A percentile compares a stretch with the other conserved stretches of the same genome.
phyloP scores from a whole-genome alignment of 2,113 vertebrate genomes.

The Phalacrocorax aristotelis region DNA sequence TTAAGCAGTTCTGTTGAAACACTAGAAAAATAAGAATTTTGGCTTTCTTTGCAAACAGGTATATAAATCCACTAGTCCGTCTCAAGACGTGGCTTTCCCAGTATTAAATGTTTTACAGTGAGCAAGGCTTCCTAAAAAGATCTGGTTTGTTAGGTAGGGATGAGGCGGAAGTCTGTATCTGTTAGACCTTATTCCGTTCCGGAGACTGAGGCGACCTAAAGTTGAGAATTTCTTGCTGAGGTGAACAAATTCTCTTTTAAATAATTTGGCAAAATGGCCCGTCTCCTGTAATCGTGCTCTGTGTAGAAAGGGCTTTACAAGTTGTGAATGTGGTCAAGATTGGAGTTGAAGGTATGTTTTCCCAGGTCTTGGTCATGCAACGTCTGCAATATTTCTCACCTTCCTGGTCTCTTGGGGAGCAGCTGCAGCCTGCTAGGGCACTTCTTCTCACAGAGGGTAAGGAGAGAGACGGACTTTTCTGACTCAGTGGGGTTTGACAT shows the following conservation, averaged over 20 bases:
- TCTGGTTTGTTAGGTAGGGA: background rate
- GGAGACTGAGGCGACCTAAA: background rate
- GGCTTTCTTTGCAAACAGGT: background rate
- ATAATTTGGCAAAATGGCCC: background rate
- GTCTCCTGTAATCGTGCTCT: background rate
- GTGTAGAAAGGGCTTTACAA: background rate
- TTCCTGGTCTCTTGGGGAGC: background rate
- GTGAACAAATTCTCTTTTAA: background rate
- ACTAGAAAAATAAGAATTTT: background rate
- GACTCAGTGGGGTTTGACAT: background rate
- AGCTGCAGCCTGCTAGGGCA: background rate
- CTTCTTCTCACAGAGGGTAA: background rate
- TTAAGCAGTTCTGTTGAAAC: background rate
- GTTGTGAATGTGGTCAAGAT: background rate
- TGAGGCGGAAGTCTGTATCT: background rate
- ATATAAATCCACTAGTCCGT: background rate
- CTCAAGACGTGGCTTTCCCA: background rate
- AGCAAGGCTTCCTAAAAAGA: background rate
- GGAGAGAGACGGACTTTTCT: background rate
- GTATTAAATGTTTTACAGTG: background rate
- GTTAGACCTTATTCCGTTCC: background rate
- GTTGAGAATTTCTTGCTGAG: background rate
- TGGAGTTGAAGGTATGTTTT: background rate
- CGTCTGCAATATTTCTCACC: background rate
- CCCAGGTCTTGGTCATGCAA: background rate